phyloP scores from a whole-genome alignment of 2,888 invertebrate species.

The Phengaris alcon region DNA sequence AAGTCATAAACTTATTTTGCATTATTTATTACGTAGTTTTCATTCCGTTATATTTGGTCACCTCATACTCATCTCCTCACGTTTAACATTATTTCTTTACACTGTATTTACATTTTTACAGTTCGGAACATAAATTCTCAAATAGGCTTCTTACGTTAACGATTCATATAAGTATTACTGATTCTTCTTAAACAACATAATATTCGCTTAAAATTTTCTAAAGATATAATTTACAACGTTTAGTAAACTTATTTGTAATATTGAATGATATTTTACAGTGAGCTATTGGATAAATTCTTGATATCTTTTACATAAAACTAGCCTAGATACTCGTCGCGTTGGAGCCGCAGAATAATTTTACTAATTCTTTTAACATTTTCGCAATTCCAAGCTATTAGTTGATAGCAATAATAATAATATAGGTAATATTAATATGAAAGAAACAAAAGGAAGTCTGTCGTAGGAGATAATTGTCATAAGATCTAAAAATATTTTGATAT shows the following conservation, averaged over 20 bases:
- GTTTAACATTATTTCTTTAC: constrained; percentile 31
- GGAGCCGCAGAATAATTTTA: neutral
- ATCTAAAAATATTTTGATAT: too few species aligned
- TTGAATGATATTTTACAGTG: constrained; percentile 14
- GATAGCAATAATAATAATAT: neutral
- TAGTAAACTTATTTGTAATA: neutral
- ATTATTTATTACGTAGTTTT: constrained; percentile 49
- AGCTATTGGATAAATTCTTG: neutral
- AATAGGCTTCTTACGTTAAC: constrained; percentile 4
- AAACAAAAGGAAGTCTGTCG: neutral
- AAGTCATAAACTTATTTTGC: neutral
- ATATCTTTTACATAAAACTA: neutral
- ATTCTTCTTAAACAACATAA: neutral
- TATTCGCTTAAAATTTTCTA: constrained; percentile 14
- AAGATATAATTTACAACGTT: constrained; percentile 15
- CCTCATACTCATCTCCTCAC: constrained; percentile 40
- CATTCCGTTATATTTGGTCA: constrained; percentile 62
- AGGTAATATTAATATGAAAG: too few species aligned
- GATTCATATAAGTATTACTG: neutral
- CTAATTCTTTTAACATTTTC: neutral
- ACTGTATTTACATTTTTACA: constrained; percentile 41
- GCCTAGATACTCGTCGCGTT: neutral
- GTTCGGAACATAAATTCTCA: constrained; percentile 2
- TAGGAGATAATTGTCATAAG: too few species aligned
- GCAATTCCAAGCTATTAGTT: neutral